These are phyloP conservation scores for Coreoperca whiteheadi DNA, from an alignment of 2,113 vertebrate species.

Conservation along the genomic window DNA sequence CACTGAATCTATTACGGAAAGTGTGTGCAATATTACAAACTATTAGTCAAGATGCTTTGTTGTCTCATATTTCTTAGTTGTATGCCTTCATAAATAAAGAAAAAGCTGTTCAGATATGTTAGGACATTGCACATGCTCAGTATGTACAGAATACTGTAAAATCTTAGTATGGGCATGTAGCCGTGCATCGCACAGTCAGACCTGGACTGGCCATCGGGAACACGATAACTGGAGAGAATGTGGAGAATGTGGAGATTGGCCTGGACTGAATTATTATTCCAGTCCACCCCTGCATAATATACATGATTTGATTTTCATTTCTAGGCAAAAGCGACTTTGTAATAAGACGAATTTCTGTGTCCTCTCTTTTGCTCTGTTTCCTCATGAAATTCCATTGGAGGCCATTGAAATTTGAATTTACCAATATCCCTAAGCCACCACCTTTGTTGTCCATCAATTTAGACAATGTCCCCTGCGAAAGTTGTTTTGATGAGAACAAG, in stretches of 20 bases:
- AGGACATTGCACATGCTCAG: background rate
- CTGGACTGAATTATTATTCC: too few species aligned
- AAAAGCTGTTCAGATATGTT: background rate
- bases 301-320: background rate
- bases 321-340: background rate
- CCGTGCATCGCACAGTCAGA: background rate
- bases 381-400: background rate
- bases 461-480: background rate
- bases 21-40: conserved; percentile 8
- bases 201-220: too few species aligned
- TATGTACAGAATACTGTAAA: background rate
- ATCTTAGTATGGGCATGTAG: background rate
- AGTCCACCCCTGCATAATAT: too few species aligned
- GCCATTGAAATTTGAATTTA: background rate
- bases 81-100: background rate
- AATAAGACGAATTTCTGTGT: background rate
- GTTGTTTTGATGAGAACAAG: background rate
- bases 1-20: conserved; percentile 18
- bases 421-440: background rate
- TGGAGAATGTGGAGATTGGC: too few species aligned
- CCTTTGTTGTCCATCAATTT: background rate
- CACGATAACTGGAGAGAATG: too few species aligned
- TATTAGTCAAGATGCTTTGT: conserved; percentile 4
- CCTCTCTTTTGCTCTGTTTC: background rate
- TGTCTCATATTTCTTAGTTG: background rate